Evolutionary conservation across 2,113 vertebrate genomes (phyloP), one percentile per base, ranked within the genome.

Genomic region (Harpagus bidentatus): DNA sequence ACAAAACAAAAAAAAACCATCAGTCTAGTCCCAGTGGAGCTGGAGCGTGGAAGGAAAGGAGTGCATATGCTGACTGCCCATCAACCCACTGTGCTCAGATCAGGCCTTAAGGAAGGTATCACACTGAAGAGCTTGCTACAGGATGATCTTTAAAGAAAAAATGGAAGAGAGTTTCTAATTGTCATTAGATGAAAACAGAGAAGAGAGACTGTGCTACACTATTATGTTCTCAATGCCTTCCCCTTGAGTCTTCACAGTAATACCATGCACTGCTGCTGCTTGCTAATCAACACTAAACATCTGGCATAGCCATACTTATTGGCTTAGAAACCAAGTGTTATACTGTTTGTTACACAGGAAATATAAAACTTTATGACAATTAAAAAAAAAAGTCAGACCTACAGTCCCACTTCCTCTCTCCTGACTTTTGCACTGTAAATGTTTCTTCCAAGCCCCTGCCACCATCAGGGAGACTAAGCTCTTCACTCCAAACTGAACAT

Each of bases 171-270:
- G 22, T 22, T 71, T 59, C 52, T n/a, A 21, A 40, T 0, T n/a
- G 34, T 10, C 21, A 16, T 9, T 26, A 52, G 47, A 17, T 10
- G 34, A 76, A 58, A 81, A 63, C 18, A 42, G 40, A 59, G 45
- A 62, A 26, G 26, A 71, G 40, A 21, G 22, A 13, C 36, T 34
- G 12, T 34, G 61, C 76, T 70, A 2, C 2, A 6, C 28, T 63
- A 8, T 17, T 26, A 1, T 1, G 28, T 15, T 31, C 2, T 0
- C 16, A 20, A 2, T 10, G 25, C 32, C 31, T 81, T 55, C n/a
- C 76, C 29, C 55, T n/a, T 42, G 53, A 8, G 48, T 86, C 61
- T 8, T 61, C 36, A 67, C 12, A 2, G 13, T 21, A 34, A 6
- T 34, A 65, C 4, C 2, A 1, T 16, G 63, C 38, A 12, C 53